Evolutionary conservation across 2,888 invertebrate species (phyloP).

Genomic region (Linnaemya tessellans): DNA sequence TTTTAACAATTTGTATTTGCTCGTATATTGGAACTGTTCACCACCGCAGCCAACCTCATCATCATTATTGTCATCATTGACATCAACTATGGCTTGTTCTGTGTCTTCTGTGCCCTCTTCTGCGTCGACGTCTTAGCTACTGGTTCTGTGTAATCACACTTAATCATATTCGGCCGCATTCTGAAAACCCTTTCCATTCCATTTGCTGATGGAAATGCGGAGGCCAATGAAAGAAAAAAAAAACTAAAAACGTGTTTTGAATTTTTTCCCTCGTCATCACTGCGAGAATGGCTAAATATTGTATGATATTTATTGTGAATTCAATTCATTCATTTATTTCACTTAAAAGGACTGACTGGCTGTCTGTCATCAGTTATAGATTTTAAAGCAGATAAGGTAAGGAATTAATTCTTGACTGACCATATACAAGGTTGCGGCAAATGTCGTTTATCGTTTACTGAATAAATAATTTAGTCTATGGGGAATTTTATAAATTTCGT

Average conservation of each 20-base stretch:
- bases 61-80: conserved; percentile 11
- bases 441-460: conserved; percentile 15
- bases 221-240: conserved; percentile 25
- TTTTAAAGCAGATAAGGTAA: conserved; percentile 57
- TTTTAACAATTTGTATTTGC: conserved; percentile 43
- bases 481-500: conserved; percentile 46
- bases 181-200: conserved; percentile 49
- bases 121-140: conserved; percentile 8
- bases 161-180: conserved; percentile 64
- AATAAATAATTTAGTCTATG: conserved; percentile 53
- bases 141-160: conserved; percentile 64
- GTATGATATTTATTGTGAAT: conserved; percentile 39
- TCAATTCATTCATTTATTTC: conserved; percentile 66
- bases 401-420: conserved; percentile 58
- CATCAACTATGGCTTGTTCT: conserved; percentile 11
- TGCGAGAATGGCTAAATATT: conserved; percentile 21
- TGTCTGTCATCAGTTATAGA: conserved; percentile 61
- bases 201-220: conserved; percentile 50
- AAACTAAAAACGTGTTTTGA: conserved; percentile 62
- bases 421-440: conserved; percentile 23
- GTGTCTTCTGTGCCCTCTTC: neutral
- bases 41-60: conserved; percentile 11
- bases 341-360: conserved; percentile 53
- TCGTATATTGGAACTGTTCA: conserved; percentile 8
- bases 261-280: conserved; percentile 42